Evolutionary conservation across 2,113 vertebrate species (phyloP).

Genomic region (Cyprinodon variegatus): DNA sequence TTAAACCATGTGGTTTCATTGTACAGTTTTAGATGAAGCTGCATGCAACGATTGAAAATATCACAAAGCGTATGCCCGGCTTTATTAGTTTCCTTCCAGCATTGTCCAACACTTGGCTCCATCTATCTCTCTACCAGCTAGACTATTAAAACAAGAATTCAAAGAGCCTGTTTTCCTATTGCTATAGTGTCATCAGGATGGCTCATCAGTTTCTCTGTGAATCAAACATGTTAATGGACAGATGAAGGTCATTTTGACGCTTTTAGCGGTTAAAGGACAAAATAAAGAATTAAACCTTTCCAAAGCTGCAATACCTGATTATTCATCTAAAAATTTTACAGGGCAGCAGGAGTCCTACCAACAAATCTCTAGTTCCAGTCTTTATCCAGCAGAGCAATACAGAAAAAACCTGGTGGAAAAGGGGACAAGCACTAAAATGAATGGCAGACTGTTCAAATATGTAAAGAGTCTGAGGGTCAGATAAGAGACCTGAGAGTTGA

Average conservation of each 20-base stretch:
- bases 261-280: conserved; percentile 22
- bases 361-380: neutral
- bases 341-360: neutral
- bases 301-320: conserved; percentile 22
- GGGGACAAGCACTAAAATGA: conserved; percentile 19
- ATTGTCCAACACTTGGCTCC: too few species aligned
- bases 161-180: too few species aligned
- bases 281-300: conserved; percentile 8
- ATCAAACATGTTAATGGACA: conserved; percentile 65
- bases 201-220: conserved; percentile 39
- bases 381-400: neutral
- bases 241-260: conserved; percentile 44
- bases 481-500: conserved; percentile 33
- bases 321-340: neutral
- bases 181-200: too few species aligned
- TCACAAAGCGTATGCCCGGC: too few species aligned
- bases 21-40: too few species aligned
- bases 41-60: too few species aligned
- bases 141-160: too few species aligned
- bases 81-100: too few species aligned
- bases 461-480: conserved; percentile 22
- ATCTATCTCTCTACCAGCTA: too few species aligned
- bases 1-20: too few species aligned
- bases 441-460: conserved; percentile 26
- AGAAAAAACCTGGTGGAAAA: conserved; percentile 15